phyloP scores from a whole-genome alignment of 2,888 invertebrate genomes.

The Trilocha varians region DNA sequence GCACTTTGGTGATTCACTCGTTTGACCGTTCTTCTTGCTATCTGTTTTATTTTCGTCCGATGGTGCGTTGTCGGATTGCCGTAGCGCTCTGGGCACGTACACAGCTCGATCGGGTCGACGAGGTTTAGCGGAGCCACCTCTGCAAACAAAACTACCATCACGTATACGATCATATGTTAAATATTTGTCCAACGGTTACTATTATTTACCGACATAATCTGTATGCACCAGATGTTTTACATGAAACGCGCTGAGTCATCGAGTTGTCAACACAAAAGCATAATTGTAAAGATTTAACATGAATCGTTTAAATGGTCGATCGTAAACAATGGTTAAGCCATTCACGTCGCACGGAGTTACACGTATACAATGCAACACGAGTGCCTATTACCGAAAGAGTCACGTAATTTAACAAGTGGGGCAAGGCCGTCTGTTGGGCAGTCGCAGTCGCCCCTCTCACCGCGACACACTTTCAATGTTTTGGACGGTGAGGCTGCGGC shows the following conservation, averaged over 20 bases:
- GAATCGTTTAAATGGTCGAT: not conserved
- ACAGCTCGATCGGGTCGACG: conserved; percentile 85
- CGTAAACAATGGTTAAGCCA: not conserved
- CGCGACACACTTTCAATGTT: conserved; percentile 51
- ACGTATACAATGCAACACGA: conserved; percentile 1
- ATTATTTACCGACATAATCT: not conserved
- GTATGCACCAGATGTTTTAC: not conserved
- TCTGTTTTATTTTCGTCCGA: conserved; percentile 31
- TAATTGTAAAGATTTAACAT: no score
- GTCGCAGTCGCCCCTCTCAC: conserved; percentile 34
- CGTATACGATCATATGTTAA: not conserved
- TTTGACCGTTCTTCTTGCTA: conserved; percentile 30
- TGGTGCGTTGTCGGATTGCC: conserved; percentile 39
- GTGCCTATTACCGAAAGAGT: conserved; percentile 8
- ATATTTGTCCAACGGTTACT: not conserved
- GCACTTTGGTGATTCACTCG: conserved; percentile 35
- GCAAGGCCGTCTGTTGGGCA: conserved; percentile 47
- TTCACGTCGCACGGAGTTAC: conserved; percentile 2
- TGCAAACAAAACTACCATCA: conserved; percentile 22
- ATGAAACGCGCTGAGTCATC: not conserved
- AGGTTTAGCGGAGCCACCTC: conserved; percentile 54
- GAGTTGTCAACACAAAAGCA: no score
- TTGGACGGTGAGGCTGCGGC: conserved; percentile 15
- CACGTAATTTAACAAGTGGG: conserved; percentile 19
- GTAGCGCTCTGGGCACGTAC: conserved; percentile 82